phyloP scores from a whole-genome alignment of 2,888 invertebrate species.

The Onthophagus sagittarius region DNA sequence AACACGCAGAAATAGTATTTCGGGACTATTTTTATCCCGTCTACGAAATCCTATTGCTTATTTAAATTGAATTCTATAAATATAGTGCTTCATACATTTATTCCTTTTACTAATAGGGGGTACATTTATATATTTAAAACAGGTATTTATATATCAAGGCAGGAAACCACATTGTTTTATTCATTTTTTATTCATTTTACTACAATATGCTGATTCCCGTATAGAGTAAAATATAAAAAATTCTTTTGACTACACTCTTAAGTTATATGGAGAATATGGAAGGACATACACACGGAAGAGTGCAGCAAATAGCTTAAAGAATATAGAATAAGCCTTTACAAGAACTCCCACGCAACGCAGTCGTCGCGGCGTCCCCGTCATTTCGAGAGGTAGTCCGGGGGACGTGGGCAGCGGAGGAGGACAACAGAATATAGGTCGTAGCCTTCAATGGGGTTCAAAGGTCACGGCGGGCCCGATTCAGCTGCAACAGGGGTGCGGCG shows the following conservation, averaged over 20 bases:
- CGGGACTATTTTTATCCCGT: background rate
- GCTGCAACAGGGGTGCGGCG: conserved; percentile 27
- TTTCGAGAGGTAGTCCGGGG: conserved; percentile 14
- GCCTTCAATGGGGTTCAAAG: conserved; percentile 34
- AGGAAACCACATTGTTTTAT: no score
- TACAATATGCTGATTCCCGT: background rate
- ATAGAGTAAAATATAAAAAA: background rate
- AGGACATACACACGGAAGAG: background rate
- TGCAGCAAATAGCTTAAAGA: background rate
- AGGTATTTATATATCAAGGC: no score
- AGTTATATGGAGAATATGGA: background rate
- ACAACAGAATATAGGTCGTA: conserved; percentile 30
- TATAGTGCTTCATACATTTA: background rate
- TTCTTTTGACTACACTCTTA: background rate
- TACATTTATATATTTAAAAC: no score
- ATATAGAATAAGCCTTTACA: background rate
- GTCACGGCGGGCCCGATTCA: conserved; percentile 32
- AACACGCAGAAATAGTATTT: background rate
- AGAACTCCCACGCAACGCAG: background rate
- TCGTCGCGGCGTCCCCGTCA: background rate
- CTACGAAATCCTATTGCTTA: background rate
- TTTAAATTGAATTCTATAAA: background rate
- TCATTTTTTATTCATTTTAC: no score
- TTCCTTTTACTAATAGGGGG: background rate
- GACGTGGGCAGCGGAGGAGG: background rate